These are phyloP conservation scores for Gastrophysa polygoni DNA, from an alignment of 2,888 invertebrate species.

Conservation along the genomic window DNA sequence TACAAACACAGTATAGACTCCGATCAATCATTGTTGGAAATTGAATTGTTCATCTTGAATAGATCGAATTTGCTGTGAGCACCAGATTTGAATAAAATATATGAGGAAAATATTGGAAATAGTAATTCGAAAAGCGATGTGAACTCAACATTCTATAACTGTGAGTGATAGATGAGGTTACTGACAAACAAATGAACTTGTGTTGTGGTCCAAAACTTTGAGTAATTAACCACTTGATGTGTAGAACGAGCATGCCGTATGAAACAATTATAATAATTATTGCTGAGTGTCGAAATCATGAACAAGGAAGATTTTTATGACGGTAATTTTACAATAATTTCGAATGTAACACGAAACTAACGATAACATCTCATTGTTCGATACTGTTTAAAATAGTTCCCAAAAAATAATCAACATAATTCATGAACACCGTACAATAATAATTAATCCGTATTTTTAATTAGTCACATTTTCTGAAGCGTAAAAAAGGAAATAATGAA, in stretches of 20 bases:
- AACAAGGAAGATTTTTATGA: slow-evolving; percentile 27
- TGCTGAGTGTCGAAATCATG: slow-evolving; percentile 21
- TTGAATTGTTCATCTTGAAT: not conserved
- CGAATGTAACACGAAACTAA: slow-evolving; percentile 16
- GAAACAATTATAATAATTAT: slow-evolving; percentile 28
- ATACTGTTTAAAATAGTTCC: slow-evolving; percentile 35
- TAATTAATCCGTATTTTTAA: slow-evolving; percentile 45
- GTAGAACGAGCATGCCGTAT: slow-evolving; percentile 7
- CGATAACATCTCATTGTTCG: slow-evolving; percentile 30
- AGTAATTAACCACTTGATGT: slow-evolving; percentile 10
- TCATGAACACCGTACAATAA: slow-evolving; percentile 38
- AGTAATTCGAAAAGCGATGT: not conserved
- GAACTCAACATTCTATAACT: not conserved
- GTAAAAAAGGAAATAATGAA: slow-evolving; percentile 50
- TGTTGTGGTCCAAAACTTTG: not conserved
- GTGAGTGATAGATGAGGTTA: slow-evolving; percentile 1
- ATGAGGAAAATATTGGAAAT: not conserved
- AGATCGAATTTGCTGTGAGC: not conserved
- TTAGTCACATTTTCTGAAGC: slow-evolving; percentile 47
- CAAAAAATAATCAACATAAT: slow-evolving; percentile 40
- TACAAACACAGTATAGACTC: too few relatives aligned
- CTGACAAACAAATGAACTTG: not conserved
- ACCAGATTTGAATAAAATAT: too few relatives aligned
- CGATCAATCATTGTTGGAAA: too few relatives aligned
- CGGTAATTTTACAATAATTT: slow-evolving; percentile 26